phyloP scores from a whole-genome alignment of 2,113 vertebrate species.

The Pachypanchax playfairii region DNA sequence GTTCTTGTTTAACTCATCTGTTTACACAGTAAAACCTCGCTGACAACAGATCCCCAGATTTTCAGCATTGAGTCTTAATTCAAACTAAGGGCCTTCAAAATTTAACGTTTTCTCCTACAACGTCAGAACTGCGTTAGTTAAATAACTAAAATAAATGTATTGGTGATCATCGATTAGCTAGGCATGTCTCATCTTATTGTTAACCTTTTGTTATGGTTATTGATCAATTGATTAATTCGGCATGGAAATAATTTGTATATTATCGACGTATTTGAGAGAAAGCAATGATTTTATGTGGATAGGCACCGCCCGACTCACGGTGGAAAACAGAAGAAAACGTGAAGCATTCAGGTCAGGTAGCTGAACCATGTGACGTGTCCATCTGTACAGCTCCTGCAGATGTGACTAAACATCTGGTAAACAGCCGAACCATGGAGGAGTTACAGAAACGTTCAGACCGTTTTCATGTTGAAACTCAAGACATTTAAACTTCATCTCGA shows the following conservation, averaged over 20 bases:
- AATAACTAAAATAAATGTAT: fast-evolving
- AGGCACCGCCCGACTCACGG: conserved; percentile 34
- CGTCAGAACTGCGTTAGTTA: fast-evolving
- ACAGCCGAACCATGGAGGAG: no score
- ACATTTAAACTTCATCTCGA: no score
- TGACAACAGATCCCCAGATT: fast-evolving
- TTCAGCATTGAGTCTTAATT: no score
- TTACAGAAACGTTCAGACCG: no score
- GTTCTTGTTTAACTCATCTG: fast-evolving
- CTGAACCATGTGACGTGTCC: no score
- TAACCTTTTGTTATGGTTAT: fast-evolving
- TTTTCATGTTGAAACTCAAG: no score
- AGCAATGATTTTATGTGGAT: not conserved
- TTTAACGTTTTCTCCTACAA: not conserved
- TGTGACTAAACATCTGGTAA: no score
- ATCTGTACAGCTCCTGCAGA: no score
- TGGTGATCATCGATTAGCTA: fast-evolving
- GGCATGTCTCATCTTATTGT: fast-evolving
- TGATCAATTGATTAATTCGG: not conserved
- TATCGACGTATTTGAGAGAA: not conserved
- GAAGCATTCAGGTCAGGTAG: no score
- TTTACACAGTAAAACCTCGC: fast-evolving
- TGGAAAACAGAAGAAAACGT: fast-evolving
- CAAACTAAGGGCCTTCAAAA: not conserved
- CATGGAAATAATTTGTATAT: not conserved